phyloP scores from a whole-genome alignment of 1,140 invertebrate species.

The Uloborus diversus region DNA sequence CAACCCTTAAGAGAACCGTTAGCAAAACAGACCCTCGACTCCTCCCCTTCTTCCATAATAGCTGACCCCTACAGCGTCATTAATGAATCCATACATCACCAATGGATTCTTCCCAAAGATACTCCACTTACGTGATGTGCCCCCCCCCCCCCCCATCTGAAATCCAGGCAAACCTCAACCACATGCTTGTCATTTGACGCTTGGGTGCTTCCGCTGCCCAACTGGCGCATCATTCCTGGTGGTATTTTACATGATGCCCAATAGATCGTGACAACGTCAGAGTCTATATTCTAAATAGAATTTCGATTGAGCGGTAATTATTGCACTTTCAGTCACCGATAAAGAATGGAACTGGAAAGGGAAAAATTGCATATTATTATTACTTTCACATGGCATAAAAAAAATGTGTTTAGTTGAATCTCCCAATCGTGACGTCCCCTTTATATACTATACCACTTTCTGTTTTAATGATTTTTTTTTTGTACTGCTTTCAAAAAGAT shows the following conservation, averaged over 20 bases:
- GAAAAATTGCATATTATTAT: too few relatives aligned
- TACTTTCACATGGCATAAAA: too few relatives aligned
- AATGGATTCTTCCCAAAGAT: background rate
- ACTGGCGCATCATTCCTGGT: background rate
- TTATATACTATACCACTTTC: too few relatives aligned
- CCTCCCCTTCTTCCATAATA: background rate
- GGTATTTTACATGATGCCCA: too few relatives aligned
- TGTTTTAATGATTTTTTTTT: too few relatives aligned
- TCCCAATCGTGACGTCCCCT: too few relatives aligned
- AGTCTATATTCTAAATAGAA: background rate
- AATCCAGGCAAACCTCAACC: constrained; percentile 2
- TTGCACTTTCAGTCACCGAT: background rate
- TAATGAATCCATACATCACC: constrained; percentile 29
- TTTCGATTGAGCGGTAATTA: constrained; percentile 9
- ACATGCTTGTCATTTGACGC: constrained; percentile 21
- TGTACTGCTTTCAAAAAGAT: too few relatives aligned
- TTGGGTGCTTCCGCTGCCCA: constrained; percentile 8
- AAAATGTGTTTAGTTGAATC: too few relatives aligned
- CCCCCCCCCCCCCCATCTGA: background rate
- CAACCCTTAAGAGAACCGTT: constrained; percentile 12
- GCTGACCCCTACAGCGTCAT: constrained; percentile 3
- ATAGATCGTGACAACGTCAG: background rate
- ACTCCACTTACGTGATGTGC: background rate
- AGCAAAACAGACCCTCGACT: background rate
- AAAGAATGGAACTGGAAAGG: too few relatives aligned